phyloP scores from a whole-genome alignment of 1,140 invertebrate genomes.

The Drosophila gunungcola region DNA sequence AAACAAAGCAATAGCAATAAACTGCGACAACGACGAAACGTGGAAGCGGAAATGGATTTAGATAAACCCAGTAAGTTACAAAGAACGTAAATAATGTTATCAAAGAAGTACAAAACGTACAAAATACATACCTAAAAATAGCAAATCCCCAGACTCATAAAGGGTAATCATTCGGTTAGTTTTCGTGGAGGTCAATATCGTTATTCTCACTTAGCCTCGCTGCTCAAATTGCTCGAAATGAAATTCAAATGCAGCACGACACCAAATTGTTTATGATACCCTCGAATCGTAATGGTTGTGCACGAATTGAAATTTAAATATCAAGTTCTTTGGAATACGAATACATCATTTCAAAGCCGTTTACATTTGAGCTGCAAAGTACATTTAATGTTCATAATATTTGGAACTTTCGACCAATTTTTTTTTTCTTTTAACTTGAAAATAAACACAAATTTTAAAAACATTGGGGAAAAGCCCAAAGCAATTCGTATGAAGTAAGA shows the following conservation, averaged over 20 bases:
- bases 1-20: conserved; percentile 11
- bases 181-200: conserved; percentile 44
- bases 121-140: background rate
- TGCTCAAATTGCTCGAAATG: conserved; percentile 37
- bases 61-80: conserved; percentile 23
- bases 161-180: conserved; percentile 33
- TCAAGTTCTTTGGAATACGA: background rate
- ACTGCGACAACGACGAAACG: conserved; percentile 13
- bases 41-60: conserved; percentile 34
- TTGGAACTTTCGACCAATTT: too few relatives aligned
- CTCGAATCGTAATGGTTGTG: background rate
- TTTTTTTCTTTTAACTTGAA: background rate
- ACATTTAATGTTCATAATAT: too few relatives aligned
- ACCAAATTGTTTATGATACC: conserved; percentile 18
- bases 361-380: too few relatives aligned
- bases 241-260: conserved; percentile 41
- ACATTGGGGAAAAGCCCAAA: background rate
- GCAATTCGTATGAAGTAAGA: background rate
- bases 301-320: background rate
- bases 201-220: conserved; percentile 40
- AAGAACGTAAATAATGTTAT: conserved; percentile 17
- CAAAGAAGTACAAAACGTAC: conserved; percentile 6
- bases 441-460: background rate
- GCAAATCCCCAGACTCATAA: conserved; percentile 27
- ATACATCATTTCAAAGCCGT: background rate